Base-by-base conservation (phyloP, 35 echinoderm and acorn worm species). In the Anneissia japonica region DNA sequence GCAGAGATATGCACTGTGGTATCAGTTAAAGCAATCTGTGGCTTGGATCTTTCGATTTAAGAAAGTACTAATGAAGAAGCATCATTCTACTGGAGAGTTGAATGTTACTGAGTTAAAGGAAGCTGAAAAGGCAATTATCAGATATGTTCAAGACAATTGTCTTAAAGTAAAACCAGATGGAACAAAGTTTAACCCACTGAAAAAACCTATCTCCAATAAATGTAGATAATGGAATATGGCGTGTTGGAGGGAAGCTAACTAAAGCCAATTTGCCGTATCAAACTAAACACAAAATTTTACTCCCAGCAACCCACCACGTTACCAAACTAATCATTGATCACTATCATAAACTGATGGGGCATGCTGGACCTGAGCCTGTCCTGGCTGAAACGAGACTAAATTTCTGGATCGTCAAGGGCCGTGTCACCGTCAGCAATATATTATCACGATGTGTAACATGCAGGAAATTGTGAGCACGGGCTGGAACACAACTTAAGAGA, bases 401-500 rank as follows among this genome's bases (percentile, higher is more conserved):
- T 12, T 64, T 64, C n/a, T 13, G n/a, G n/a, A n/a, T 64, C 12
- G 51, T 64, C 12, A 64, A 64, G 12, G 51, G 51, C 12, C 12
- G 51, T n/a, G 12, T n/a, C 12, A 13, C 26, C 11, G 46, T 56
- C 11, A 56, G 26, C 11, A 56, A 26, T 13, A 56, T 56, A 56
- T 56, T 64, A n/a, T 13, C 12, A 13, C 12, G n/a, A 12, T 64
- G 51, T 64, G 51, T 64, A 13, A 64, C 51, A 64, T n/a, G 12
- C n/a, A 64, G 51, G 46, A 13, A 12, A n/a, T 64, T n/a, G 12
- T 64, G n/a, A 64, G n/a, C n/a, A 12, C 51, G 85, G 45, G 23
- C 86, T 34, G 51, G 32, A n/a, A 39, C 84, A 56, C 88, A 94
- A 75, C 86, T 76, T 41, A 90, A 90, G 88, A 84, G 83, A 17